Conservation (phyloP, 2,888 invertebrate species). For the Oasisia sp. region DNA sequence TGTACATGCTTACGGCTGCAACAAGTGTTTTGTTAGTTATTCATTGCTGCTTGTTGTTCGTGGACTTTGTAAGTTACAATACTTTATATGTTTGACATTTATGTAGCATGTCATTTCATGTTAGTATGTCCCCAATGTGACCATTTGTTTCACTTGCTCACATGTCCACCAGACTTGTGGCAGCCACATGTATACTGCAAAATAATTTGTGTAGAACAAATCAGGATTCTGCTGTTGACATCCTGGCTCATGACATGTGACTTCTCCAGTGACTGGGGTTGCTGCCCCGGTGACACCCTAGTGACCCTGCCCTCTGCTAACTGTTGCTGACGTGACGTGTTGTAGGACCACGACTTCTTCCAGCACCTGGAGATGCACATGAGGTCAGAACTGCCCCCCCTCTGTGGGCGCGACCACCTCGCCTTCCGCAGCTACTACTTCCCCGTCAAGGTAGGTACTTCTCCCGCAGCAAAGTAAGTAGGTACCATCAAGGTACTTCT, state of each 20-base stretch:
- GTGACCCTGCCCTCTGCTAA: no score
- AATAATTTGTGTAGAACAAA: neutral
- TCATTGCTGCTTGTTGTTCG: neutral
- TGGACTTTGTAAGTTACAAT: neutral
- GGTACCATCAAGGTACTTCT: neutral
- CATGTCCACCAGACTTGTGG: no score
- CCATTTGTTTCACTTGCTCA: no score
- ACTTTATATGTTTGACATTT: neutral
- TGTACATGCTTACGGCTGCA: neutral
- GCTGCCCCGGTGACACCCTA: no score
- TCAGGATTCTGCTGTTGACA: neutral
- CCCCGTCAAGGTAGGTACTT: slow-evolving; percentile 84
- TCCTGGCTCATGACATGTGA: no score
- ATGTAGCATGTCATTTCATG: neutral
- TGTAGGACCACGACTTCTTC: slow-evolving; percentile 96
- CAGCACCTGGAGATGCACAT: slow-evolving; percentile 99
- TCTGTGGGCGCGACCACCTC: slow-evolving; percentile 97
- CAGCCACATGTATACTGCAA: no score
- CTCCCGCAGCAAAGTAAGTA: neutral
- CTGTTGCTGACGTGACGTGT: neutral
- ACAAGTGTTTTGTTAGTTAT: neutral
- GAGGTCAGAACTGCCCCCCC: slow-evolving; percentile 94
- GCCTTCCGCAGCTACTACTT: slow-evolving; percentile 97
- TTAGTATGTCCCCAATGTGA: no score
- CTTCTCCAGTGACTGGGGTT: no score